Percentiles rank a stretch among this genome's conserved stretches.
These are phyloP conservation scores for Coremacera marginata DNA, from an alignment of 2,888 invertebrate species.

Conservation along the genomic window DNA sequence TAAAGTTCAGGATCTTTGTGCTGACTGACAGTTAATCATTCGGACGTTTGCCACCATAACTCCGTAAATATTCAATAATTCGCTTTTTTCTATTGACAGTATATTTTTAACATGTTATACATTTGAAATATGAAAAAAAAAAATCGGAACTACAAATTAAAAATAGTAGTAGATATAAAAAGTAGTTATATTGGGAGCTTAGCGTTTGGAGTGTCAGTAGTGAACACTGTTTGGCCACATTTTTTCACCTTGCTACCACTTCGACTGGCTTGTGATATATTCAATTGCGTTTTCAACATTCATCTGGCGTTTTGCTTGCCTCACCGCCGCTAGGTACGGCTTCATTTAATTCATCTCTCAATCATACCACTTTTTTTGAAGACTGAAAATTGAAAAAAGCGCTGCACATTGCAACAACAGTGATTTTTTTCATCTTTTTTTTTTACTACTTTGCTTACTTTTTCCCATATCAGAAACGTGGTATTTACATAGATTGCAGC, in stretches of 20 bases:
- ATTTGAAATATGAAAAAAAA: too few relatives aligned
- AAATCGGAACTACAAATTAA: too few relatives aligned
- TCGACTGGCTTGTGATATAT: neutral
- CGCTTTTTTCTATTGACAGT: too few relatives aligned
- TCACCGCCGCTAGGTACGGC: neutral
- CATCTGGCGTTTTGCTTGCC: neutral
- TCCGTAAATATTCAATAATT: too few relatives aligned
- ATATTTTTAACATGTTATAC: too few relatives aligned
- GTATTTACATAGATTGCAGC: slow-evolving; percentile 15
- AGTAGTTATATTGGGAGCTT: too few relatives aligned
- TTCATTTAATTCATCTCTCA: slow-evolving; percentile 13
- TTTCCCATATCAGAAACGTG: neutral
- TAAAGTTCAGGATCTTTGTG: too few relatives aligned
- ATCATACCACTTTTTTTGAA: neutral
- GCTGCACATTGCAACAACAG: too few relatives aligned
- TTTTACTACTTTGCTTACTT: neutral
- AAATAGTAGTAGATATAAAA: too few relatives aligned
- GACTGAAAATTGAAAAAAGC: neutral
- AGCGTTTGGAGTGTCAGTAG: too few relatives aligned
- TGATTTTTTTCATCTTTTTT: neutral
- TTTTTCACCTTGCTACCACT: neutral
- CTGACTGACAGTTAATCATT: too few relatives aligned
- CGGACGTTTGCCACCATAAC: too few relatives aligned
- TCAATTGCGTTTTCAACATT: slow-evolving; percentile 5
- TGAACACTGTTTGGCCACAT: neutral